A percentile compares a stretch with the other conserved stretches of the same genome.
These are phyloP conservation scores for Balanococcus diminutus DNA, from an alignment of 2,888 invertebrate species.

Conservation along the genomic window DNA sequence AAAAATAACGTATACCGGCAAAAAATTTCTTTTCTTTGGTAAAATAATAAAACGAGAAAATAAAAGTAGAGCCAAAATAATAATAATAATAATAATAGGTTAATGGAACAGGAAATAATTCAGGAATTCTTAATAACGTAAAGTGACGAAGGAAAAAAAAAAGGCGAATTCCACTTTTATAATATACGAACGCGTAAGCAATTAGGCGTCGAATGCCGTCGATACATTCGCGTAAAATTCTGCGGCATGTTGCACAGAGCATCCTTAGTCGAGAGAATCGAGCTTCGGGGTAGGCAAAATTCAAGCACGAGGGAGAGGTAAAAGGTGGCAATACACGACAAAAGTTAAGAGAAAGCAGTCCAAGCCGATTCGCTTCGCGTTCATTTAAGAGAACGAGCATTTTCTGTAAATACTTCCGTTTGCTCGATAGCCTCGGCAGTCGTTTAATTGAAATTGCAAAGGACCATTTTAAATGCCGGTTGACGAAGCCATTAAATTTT, in stretches of 20 bases:
- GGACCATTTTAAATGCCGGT: constrained; percentile 51
- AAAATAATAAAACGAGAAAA: background rate
- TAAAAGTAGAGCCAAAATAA: background rate
- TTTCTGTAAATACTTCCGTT: constrained; percentile 53
- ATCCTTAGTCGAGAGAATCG: background rate
- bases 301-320: background rate
- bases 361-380: background rate
- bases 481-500: constrained; percentile 52
- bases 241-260: background rate
- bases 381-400: background rate
- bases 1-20: background rate
- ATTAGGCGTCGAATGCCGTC: constrained; percentile 21
- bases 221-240: constrained; percentile 15
- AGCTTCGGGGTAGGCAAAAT: background rate
- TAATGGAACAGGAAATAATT: constrained; percentile 31
- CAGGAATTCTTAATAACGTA: constrained; percentile 36
- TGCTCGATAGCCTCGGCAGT: constrained; percentile 44
- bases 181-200: constrained; percentile 13
- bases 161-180: background rate
- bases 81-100: constrained; percentile 41
- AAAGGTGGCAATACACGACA: constrained; percentile 11
- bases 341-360: background rate
- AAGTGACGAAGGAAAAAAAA: background rate
- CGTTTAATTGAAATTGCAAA: constrained; percentile 53
- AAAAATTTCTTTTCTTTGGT: background rate